Evolutionary conservation across 1,140 invertebrate genomes (phyloP), one percentile per base, ranked within the genome.

Genomic region (Steinernema feltiae): DNA sequence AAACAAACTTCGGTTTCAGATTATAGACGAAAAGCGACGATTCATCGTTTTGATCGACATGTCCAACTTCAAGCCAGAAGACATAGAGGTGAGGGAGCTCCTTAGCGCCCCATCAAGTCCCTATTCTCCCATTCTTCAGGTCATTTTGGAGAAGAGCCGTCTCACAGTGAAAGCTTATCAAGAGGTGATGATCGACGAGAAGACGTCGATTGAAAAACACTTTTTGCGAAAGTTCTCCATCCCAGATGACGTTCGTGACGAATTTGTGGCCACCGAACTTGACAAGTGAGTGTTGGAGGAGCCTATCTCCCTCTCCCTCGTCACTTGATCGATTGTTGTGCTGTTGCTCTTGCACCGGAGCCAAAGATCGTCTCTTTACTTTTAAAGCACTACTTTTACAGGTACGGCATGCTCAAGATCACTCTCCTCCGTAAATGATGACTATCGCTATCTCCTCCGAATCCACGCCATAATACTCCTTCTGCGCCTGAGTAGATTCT

Each of bases 41-140:
- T 71, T 75, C 48, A 75, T 71, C 41, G 74, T 53, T 32, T 29
- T 71, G 30, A 70, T 75, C 27, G 74, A 75, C 46, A 75, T 75
- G 74, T 70, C 74, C 18, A 70, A 75, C 32, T 75, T 75, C 63
- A 70, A 71, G 18, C 74, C 74, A 48, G 74, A 75, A 75, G 74
- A 75, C 46, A 75, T 75, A 32, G 74, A 75, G 32, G 74, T 75
- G 73, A 46, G 2, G 3, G 7, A 30, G 48, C 32, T n/a, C 7
- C 30, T 71, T 21, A n/a, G 32, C 12, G 17, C 27, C 24, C 18
- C n/a, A 30, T 46, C 24, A 41, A 18, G 46, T 73, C 29, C 29
- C 35, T 41, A 7, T 21, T 1, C 12, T 69, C 29, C 48, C 1
- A 24, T 21, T 31, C 12, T 74, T 74, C 35, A 74, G 73, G 63